These are phyloP conservation scores for Octodon degus DNA, from an alignment of 2,113 vertebrate genomes.

Conservation along the genomic window DNA sequence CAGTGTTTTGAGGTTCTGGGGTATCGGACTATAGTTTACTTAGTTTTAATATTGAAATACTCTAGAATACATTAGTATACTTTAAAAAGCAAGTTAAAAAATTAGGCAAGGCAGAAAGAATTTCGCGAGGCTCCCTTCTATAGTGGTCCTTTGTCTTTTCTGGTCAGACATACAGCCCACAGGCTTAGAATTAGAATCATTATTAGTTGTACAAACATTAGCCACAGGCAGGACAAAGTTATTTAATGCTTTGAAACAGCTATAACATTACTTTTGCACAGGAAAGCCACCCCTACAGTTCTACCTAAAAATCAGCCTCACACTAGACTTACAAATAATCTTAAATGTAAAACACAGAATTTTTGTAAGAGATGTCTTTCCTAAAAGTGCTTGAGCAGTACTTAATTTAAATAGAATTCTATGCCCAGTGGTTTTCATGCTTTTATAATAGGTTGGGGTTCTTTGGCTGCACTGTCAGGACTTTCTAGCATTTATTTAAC, in stretches of 20 bases:
- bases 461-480: not conserved
- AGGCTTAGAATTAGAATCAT: not conserved
- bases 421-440: not conserved
- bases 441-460: conserved; percentile 14
- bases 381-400: conserved; percentile 20
- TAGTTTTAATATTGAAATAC: conserved; percentile 38
- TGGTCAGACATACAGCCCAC: not conserved
- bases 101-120: not conserved
- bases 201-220: not conserved
- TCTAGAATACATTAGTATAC: no score
- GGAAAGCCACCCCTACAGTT: not conserved
- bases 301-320: conserved; percentile 44
- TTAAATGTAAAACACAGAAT: conserved; percentile 16
- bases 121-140: not conserved
- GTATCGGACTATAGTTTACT: conserved; percentile 26
- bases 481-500: not conserved
- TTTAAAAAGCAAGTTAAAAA: not conserved
- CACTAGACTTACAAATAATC: conserved; percentile 21
- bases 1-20: conserved; percentile 19
- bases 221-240: not conserved
- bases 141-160: not conserved
- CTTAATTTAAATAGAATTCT: conserved; percentile 35
- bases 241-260: conserved; percentile 6
- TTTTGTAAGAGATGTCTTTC: not conserved
- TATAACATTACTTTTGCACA: not conserved